These are phyloP conservation scores for Drosophila lacteicornis DNA, from an alignment of 1,140 invertebrate species.

Conservation along the genomic window DNA sequence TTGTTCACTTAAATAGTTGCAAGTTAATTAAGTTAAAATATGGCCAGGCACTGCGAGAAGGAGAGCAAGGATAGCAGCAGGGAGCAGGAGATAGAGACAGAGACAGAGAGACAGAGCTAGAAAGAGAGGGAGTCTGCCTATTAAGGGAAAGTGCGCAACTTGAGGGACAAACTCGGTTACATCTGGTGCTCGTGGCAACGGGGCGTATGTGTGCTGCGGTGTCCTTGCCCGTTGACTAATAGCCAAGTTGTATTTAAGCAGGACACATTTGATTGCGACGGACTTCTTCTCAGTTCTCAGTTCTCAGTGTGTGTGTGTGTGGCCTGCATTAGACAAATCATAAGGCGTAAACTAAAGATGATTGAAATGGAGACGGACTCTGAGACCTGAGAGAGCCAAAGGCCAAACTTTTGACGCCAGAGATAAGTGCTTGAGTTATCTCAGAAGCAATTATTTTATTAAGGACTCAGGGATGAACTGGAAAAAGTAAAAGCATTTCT, in stretches of 20 bases:
- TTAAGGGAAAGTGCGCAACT: constrained; percentile 59
- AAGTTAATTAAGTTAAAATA: constrained; percentile 78
- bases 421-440: constrained; percentile 10
- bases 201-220: constrained; percentile 19
- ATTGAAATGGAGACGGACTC: constrained; percentile 32
- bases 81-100: no score
- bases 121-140: constrained; percentile 32
- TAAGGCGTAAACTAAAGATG: constrained; percentile 50
- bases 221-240: constrained; percentile 53
- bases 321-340: constrained; percentile 49
- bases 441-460: constrained; percentile 22
- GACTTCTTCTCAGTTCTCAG: neutral
- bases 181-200: constrained; percentile 19
- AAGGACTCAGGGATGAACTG: neutral
- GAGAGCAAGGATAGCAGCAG: neutral
- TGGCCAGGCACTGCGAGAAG: constrained; percentile 34
- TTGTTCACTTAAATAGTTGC: constrained; percentile 75
- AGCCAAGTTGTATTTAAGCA: constrained; percentile 39
- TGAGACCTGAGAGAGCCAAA: neutral
- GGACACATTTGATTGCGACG: constrained; percentile 39
- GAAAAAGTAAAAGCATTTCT: neutral
- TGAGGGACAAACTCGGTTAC: constrained; percentile 47
- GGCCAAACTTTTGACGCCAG: constrained; percentile 25
- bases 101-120: neutral
- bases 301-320: constrained; percentile 11